These are phyloP conservation scores for Scyliorhinus canicula DNA, from an alignment of 2,797 vertebrate genomes.

Conservation along the genomic window DNA sequence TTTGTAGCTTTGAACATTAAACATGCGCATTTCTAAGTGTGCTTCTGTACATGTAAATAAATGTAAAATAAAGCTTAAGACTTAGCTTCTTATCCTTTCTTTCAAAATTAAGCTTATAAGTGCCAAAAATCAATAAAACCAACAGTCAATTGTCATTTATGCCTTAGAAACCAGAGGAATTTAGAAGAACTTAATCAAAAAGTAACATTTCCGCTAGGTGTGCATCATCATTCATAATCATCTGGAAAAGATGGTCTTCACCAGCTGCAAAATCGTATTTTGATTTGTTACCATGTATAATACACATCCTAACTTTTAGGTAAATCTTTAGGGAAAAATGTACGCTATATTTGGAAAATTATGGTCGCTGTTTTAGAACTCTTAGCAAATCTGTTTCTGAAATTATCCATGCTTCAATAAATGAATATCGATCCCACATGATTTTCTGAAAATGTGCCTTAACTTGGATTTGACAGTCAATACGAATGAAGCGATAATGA, in stretches of 20 bases:
- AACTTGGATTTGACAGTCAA: not conserved
- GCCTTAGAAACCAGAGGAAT: not conserved
- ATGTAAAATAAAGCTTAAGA: not conserved
- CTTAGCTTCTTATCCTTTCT: not conserved
- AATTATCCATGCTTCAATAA: not conserved
- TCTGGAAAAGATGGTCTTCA: not conserved
- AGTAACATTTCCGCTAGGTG: not conserved
- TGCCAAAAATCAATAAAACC: not conserved
- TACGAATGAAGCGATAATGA: not conserved
- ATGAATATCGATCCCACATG: not conserved
- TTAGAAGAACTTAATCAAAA: not conserved
- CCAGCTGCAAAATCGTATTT: not conserved
- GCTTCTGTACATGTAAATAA: not conserved
- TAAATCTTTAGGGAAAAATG: too few relatives aligned
- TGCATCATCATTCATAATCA: not conserved
- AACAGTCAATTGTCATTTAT: not conserved
- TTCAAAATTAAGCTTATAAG: not conserved
- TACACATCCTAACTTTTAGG: not conserved
- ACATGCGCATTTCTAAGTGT: not conserved
- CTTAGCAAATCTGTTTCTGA: not conserved
- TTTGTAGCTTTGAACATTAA: not conserved
- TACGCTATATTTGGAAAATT: not conserved
- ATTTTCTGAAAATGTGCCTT: not conserved
- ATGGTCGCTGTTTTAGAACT: constrained; percentile 12
- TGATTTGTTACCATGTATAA: not conserved